These are phyloP conservation scores for Ypsolopha scabrella DNA, from an alignment of 2,888 invertebrate genomes.

Conservation along the genomic window DNA sequence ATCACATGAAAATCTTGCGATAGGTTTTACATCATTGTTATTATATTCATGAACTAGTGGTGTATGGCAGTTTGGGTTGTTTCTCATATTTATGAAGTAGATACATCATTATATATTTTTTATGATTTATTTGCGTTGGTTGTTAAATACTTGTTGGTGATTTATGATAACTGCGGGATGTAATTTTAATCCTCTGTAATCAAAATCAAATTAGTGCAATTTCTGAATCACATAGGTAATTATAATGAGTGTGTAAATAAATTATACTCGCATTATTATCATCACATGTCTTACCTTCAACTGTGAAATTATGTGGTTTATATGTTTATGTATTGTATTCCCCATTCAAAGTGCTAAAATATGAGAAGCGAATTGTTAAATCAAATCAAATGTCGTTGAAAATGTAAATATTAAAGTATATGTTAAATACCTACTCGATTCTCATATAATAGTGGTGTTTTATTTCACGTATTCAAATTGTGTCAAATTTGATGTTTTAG, in stretches of 20 bases:
- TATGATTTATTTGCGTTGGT: neutral
- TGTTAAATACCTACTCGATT: neutral
- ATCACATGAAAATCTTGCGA: neutral
- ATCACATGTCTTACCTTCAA: no score
- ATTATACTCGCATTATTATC: neutral
- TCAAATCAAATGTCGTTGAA: neutral
- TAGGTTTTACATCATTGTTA: neutral
- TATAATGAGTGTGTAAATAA: neutral
- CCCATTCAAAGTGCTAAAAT: neutral
- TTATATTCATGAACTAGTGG: neutral
- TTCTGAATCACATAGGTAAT: neutral
- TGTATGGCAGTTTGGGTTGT: neutral
- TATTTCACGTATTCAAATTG: neutral
- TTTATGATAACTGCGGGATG: no score
- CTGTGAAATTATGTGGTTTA: no score
- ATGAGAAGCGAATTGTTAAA: neutral
- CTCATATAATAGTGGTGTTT: neutral
- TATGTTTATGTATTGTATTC: neutral
- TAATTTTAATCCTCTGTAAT: neutral
- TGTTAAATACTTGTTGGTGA: no score
- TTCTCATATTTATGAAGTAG: neutral
- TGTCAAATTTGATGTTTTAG: neutral
- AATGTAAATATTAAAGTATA: neutral
- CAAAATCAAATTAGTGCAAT: neutral
- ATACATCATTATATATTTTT: neutral